These are phyloP conservation scores for Coenonympha glycerion DNA, from an alignment of 2,888 invertebrate species.

Conservation along the genomic window DNA sequence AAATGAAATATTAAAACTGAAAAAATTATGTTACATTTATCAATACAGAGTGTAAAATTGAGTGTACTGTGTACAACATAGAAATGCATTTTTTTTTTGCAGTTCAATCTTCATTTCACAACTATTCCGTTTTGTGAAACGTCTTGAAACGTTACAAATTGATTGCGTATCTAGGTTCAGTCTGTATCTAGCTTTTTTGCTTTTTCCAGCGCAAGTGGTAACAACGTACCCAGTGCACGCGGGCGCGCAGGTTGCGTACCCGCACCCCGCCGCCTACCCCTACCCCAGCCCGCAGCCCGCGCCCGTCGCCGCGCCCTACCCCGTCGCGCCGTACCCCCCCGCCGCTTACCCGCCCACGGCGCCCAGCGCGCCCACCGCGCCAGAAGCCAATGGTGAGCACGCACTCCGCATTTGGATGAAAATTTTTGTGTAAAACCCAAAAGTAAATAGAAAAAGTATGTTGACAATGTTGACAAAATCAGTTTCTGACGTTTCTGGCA, in stretches of 20 bases:
- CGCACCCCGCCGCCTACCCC: conserved; percentile 29
- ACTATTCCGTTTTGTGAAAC: no score
- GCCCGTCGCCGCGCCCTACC: conserved; percentile 37
- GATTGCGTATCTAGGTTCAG: no score
- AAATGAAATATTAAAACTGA: no score
- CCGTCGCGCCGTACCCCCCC: conserved; percentile 37
- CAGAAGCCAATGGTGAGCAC: conserved; percentile 45
- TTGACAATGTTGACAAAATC: no score
- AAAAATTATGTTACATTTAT: neutral
- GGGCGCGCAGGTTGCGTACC: conserved; percentile 35
- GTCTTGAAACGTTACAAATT: no score
- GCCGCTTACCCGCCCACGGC: conserved; percentile 27
- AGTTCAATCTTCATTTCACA: no score
- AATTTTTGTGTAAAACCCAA: no score
- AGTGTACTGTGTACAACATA: neutral
- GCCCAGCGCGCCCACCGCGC: conserved; percentile 53
- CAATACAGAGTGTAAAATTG: neutral
- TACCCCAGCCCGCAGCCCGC: conserved; percentile 30
- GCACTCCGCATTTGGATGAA: neutral
- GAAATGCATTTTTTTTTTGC: no score
- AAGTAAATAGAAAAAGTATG: no score
- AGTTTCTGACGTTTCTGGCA: no score
- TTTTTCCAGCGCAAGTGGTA: conserved; percentile 26
- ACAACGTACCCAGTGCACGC: conserved; percentile 28
- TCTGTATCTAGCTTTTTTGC: neutral